phyloP scores from a whole-genome alignment of 2,113 vertebrate genomes.

The Stercorarius parasiticus region DNA sequence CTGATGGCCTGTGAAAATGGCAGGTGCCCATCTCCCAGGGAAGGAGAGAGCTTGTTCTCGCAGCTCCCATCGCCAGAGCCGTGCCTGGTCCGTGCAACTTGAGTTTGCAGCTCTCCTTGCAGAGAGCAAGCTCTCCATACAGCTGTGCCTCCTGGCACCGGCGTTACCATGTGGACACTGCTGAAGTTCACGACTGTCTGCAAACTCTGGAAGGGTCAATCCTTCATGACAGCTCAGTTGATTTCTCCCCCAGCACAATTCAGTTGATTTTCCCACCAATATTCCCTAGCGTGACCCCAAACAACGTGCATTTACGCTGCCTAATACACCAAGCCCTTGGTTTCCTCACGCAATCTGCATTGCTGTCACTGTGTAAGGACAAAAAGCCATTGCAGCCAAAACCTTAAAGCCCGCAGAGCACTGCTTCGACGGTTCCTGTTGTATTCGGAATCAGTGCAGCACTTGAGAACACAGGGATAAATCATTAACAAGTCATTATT shows the following conservation, averaged over 20 bases:
- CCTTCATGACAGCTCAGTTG: neutral
- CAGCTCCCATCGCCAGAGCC: neutral
- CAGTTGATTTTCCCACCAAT: neutral
- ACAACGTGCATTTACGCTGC: neutral
- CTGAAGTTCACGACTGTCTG: neutral
- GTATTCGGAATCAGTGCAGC: constrained; percentile 1
- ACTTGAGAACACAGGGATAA: constrained; percentile 50
- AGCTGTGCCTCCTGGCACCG: neutral
- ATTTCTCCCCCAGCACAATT: neutral
- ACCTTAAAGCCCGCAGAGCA: neutral
- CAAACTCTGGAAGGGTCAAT: neutral
- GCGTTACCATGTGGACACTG: rapidly evolving
- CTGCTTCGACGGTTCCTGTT: neutral
- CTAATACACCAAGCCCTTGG: neutral
- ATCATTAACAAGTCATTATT: constrained; percentile 69
- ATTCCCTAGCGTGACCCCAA: neutral
- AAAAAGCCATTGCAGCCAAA: constrained; percentile 21
- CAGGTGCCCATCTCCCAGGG: neutral
- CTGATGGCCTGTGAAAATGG: neutral
- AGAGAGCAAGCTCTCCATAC: neutral
- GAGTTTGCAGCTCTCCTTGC: neutral
- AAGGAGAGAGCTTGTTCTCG: neutral
- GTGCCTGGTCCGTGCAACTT: rapidly evolving
- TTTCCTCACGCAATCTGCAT: neutral
- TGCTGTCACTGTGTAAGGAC: neutral